These are phyloP conservation scores for Schrankia costaestrigalis DNA, from an alignment of 2,888 invertebrate genomes.

Conservation along the genomic window DNA sequence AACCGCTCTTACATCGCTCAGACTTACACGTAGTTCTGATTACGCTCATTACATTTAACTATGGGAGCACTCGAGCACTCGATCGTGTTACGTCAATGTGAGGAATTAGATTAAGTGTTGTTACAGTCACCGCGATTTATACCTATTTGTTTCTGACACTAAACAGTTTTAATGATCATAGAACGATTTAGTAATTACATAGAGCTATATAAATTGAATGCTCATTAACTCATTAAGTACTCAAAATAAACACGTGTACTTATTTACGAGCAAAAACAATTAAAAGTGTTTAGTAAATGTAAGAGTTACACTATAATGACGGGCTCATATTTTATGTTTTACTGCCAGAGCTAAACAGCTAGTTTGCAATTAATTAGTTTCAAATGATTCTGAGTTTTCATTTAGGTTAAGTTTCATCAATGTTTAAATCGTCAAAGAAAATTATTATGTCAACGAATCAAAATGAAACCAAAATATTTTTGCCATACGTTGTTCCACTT, in stretches of 20 bases:
- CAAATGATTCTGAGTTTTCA: no score
- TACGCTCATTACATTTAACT: conserved; percentile 49
- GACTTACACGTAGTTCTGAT: conserved; percentile 42
- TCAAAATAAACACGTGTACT: no score
- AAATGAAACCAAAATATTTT: conserved; percentile 21
- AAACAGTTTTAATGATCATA: conserved; percentile 23
- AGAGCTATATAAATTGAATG: background rate
- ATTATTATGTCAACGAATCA: conserved; percentile 6
- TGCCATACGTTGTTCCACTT: conserved; percentile 16
- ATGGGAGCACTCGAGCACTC: conserved; percentile 29
- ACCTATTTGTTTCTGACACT: conserved; percentile 17
- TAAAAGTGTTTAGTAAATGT: no score
- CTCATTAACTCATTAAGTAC: no score
- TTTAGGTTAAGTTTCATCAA: no score
- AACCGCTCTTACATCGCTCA: conserved; percentile 27
- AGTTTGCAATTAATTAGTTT: no score
- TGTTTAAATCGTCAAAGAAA: no score
- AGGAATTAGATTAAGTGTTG: conserved; percentile 34
- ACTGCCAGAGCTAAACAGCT: no score
- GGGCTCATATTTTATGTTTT: no score
- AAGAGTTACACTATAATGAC: no score
- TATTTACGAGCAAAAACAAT: no score
- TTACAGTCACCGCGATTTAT: conserved; percentile 23
- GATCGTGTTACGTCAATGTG: conserved; percentile 26
- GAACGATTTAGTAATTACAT: conserved; percentile 3